Percentiles rank a stretch among this genome's conserved stretches.
Conservation (phyloP, 2,797 vertebrate genomes). For the Zalophus californianus region DNA sequence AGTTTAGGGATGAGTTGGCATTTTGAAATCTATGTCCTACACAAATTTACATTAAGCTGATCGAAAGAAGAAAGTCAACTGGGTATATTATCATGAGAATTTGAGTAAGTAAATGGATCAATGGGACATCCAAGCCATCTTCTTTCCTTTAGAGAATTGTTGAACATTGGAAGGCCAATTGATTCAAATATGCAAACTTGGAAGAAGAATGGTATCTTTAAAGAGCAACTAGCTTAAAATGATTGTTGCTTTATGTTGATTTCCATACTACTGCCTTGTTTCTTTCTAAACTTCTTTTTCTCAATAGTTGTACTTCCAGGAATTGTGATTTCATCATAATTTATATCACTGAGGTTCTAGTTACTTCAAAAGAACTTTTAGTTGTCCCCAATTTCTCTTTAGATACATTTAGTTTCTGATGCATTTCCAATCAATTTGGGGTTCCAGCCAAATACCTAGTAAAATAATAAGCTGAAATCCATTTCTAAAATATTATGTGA, state of each 20-base stretch:
- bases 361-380: background rate
- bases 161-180: background rate
- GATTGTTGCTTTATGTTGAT: background rate
- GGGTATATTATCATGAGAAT: background rate
- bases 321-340: background rate
- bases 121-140: background rate
- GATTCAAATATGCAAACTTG: background rate
- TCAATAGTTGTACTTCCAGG: background rate
- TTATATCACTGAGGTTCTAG: background rate
- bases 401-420: conserved; percentile 1
- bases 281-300: background rate
- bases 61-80: conserved; percentile 13
- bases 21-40: background rate
- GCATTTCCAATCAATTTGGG: background rate
- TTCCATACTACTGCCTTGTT: background rate
- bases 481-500: conserved; percentile 17
- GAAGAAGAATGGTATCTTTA: background rate
- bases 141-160: background rate
- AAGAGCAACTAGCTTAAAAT: background rate
- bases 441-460: background rate
- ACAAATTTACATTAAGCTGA: background rate
- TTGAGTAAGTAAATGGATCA: background rate
- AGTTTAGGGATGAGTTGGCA: background rate
- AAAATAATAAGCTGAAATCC: conserved; percentile 20
- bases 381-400: background rate